Conservation (phyloP, 2,113 vertebrate genomes). For the Castor canadensis region DNA sequence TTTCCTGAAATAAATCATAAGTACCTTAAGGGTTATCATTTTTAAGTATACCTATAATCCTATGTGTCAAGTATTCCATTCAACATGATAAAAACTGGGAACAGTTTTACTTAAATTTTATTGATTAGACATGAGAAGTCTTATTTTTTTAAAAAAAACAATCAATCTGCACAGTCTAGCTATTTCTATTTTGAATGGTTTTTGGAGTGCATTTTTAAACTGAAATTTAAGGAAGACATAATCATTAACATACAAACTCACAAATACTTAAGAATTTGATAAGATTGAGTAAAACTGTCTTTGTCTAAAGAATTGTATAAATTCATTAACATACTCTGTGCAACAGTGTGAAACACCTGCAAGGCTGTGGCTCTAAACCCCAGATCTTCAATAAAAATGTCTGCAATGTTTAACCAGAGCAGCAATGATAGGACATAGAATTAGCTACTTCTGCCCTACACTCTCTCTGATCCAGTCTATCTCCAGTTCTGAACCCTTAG, state of each 20-base stretch:
- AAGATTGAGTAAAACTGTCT: neutral
- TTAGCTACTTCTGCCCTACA: neutral
- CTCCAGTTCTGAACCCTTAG: neutral
- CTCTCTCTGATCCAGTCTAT: neutral
- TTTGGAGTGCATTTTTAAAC: too few species aligned
- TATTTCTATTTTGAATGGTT: too few species aligned
- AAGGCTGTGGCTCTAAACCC: neutral
- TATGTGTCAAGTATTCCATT: neutral
- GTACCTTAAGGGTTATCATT: neutral
- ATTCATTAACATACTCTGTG: neutral
- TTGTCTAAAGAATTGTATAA: neutral
- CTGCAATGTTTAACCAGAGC: neutral
- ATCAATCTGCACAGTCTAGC: neutral
- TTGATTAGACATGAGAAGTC: neutral
- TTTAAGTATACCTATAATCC: neutral
- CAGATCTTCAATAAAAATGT: neutral
- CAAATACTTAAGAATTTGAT: neutral
- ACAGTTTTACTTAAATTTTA: neutral
- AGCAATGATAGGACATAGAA: neutral
- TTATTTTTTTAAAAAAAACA: neutral
- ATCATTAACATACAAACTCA: too few species aligned
- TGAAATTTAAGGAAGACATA: too few species aligned
- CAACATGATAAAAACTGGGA: neutral
- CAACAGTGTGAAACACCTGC: neutral
- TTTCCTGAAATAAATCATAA: neutral